phyloP scores from a whole-genome alignment of 2,888 invertebrate species.

The Imbricaverruca yamaguchii region DNA sequence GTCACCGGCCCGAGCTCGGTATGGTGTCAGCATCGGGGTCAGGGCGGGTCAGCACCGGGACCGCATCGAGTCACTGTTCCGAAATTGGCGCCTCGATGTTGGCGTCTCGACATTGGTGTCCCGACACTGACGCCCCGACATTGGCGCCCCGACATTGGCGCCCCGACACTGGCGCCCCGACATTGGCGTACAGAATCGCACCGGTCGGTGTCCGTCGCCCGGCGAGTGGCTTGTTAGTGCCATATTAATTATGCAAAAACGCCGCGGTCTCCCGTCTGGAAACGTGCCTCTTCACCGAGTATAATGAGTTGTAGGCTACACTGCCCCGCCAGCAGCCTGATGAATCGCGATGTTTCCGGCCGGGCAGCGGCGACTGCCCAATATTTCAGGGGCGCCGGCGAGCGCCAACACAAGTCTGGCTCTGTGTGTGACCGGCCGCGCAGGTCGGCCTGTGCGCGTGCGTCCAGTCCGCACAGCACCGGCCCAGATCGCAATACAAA shows the following conservation, averaged over 20 bases:
- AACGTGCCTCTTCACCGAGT: slow-evolving; percentile 17
- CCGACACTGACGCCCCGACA: no score
- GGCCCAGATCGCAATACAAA: neutral
- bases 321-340: neutral
- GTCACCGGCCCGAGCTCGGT: no score
- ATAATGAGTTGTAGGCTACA: slow-evolving; percentile 18
- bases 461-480: neutral
- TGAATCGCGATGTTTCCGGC: slow-evolving; percentile 16
- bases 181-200: no score
- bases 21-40: no score
- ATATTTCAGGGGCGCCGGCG: neutral
- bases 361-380: neutral
- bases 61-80: no score
- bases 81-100: no score
- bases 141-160: no score
- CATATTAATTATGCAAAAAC: slow-evolving; percentile 22
- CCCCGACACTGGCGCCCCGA: no score
- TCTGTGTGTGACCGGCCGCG: neutral
- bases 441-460: neutral
- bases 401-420: neutral
- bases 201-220: no score
- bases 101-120: no score
- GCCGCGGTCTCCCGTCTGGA: slow-evolving; percentile 2
- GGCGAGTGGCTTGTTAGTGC: slow-evolving; percentile 5
- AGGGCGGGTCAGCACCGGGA: no score